Conservation (phyloP, 2,113 vertebrate genomes). For the Podilymbus podiceps region DNA sequence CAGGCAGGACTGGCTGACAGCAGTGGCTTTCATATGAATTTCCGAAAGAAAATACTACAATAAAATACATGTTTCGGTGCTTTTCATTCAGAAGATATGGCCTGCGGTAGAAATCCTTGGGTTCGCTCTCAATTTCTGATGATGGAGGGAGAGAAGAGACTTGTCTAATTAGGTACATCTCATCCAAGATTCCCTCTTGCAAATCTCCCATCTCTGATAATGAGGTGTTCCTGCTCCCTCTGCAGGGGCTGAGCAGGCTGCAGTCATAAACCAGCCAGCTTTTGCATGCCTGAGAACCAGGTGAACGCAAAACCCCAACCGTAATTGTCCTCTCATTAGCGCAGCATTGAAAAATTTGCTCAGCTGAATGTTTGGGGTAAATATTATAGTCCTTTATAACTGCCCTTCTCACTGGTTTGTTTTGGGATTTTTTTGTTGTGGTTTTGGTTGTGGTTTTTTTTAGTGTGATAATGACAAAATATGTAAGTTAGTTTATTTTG, state of each 20-base stretch:
- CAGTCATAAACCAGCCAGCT: neutral
- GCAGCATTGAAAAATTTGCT: neutral
- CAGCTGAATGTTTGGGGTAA: neutral
- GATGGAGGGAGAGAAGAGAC: neutral
- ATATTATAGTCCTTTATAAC: neutral
- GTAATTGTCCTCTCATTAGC: neutral
- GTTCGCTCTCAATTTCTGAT: neutral
- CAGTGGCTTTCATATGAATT: neutral
- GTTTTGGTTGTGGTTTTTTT: neutral
- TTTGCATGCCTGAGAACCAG: neutral
- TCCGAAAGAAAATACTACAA: neutral
- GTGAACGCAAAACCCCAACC: neutral
- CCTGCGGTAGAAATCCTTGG: neutral
- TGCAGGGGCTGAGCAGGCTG: constrained; percentile 63
- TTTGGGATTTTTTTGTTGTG: no score
- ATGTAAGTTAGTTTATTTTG: neutral
- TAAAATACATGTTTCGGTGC: neutral
- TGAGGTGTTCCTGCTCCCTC: constrained; percentile 65
- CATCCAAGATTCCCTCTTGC: neutral
- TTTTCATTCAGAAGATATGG: neutral
- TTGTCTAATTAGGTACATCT: constrained; percentile 8
- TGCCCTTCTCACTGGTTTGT: neutral
- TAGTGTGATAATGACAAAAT: neutral
- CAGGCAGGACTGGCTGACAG: neutral
- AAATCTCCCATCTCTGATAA: constrained; percentile 35